These are phyloP conservation scores for Argyrosomus japonicus DNA, from an alignment of 2,113 vertebrate genomes.

Conservation along the genomic window DNA sequence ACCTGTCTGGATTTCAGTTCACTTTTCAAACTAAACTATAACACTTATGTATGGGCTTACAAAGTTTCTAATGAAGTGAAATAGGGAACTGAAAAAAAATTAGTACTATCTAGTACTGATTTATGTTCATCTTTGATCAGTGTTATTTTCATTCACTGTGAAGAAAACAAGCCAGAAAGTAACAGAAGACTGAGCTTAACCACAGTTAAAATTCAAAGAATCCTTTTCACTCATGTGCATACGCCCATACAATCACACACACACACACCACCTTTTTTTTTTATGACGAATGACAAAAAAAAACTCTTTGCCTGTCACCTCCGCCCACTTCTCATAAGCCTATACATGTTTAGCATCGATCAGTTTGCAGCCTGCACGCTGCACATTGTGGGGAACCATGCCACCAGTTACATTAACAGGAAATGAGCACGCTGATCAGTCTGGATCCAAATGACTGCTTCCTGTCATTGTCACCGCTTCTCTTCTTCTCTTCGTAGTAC, in stretches of 20 bases:
- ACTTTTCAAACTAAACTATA: too few species aligned
- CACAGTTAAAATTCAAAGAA: background rate
- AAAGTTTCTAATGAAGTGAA: too few species aligned
- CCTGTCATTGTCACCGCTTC: slow-evolving; percentile 38
- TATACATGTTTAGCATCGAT: background rate
- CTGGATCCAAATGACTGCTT: background rate
- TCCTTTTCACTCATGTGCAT: background rate
- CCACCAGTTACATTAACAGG: slow-evolving; percentile 40
- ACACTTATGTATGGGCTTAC: too few species aligned
- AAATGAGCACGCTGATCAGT: slow-evolving; percentile 27
- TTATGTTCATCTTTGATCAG: too few species aligned
- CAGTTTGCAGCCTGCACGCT: background rate
- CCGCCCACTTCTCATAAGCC: slow-evolving; percentile 45
- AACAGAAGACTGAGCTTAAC: background rate
- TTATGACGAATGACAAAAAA: background rate
- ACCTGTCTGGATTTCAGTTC: too few species aligned
- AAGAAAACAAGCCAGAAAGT: background rate
- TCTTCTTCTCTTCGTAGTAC: background rate
- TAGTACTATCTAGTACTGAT: too few species aligned
- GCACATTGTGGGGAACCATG: background rate
- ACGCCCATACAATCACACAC: background rate
- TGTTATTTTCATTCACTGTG: too few species aligned
- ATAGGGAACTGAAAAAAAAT: too few species aligned
- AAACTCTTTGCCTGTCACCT: slow-evolving; percentile 9
- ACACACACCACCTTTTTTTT: background rate